Evolutionary conservation across 2,888 invertebrate genomes (phyloP), one percentile per base, ranked within the genome.

Genomic region (Tachina lurida): DNA sequence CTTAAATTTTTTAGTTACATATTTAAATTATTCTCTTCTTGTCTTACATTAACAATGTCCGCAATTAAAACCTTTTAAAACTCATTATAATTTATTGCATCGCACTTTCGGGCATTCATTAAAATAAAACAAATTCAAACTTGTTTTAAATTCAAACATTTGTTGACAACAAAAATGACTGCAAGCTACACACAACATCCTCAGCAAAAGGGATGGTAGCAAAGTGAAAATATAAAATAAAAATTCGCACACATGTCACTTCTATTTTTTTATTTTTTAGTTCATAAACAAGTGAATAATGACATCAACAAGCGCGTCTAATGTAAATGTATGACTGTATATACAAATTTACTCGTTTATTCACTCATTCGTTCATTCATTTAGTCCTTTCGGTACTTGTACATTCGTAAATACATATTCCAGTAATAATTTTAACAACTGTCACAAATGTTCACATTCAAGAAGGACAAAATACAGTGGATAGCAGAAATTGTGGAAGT

Each of bases 241-340:
- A 80, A 74, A 67, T 74, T 22, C 43, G 41, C 67, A 81, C 41
- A 71, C 31, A 31, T 31, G 31, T 31, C 31, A 7, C 31, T 31
- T 31, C 0, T 31, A 31, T 31, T 60, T 41, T 60, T 41, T 56
- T 5, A 22, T 79, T 65, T 63, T 60, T 39, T 31, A 56, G 71
- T 65, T 76, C 65, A 71, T 43, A 76, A 77, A 63, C 49, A 65
- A 67, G 17, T 58, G 58, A 22, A 74, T 71, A 71, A 76, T 76
- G 76, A 58, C 49, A 71, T 70, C 49, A 80, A 49, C 65, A 39
- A 67, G 19, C 58, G 49, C 41, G 49, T 73, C 67, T 67, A 67
- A 78, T 70, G 78, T 67, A 49, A 60, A 70, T 54, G 78, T 43
- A 31, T 15, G 54, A n/a, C 17, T 45, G 15, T 45, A 54, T 54